These are phyloP conservation scores for Pollachius pollachius DNA, from an alignment of 2,113 vertebrate species.

Conservation along the genomic window DNA sequence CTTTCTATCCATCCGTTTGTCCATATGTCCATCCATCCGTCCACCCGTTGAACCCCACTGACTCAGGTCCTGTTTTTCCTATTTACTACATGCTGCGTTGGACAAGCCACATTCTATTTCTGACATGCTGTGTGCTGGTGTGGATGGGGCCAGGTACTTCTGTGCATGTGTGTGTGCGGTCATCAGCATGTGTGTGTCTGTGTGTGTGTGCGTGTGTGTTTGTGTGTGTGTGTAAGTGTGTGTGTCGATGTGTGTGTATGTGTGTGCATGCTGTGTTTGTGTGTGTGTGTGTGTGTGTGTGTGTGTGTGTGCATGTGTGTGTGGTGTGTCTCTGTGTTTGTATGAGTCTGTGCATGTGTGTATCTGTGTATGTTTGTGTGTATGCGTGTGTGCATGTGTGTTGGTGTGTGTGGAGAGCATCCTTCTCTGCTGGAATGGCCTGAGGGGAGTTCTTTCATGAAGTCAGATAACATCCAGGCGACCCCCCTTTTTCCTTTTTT, in stretches of 20 bases:
- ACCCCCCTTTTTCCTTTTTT: constrained; percentile 73
- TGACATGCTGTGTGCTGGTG: constrained; percentile 28
- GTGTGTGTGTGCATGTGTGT: too few relatives aligned
- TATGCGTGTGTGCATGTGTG: constrained; percentile 29
- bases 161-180: not conserved
- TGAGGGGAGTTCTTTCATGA: constrained; percentile 77
- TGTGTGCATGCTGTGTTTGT: too few relatives aligned
- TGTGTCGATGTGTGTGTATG: too few relatives aligned
- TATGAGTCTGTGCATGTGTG: constrained; percentile 28
- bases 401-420: constrained; percentile 49
- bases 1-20: not conserved
- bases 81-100: constrained; percentile 15
- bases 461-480: constrained; percentile 73
- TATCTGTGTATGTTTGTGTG: constrained; percentile 27
- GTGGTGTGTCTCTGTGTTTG: not conserved
- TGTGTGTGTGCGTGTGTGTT: not conserved
- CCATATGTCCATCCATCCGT: too few relatives aligned
- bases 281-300: too few relatives aligned
- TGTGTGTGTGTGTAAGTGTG: constrained; percentile 22
- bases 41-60: too few relatives aligned
- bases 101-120: constrained; percentile 51
- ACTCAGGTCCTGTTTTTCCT: too few relatives aligned
- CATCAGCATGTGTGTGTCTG: not conserved
- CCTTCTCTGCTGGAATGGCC: constrained; percentile 67
- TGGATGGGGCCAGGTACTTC: constrained; percentile 23